Evolutionary conservation across 2,113 vertebrate genomes (phyloP).

Genomic region (Rhinopomastus cyanomelas): DNA sequence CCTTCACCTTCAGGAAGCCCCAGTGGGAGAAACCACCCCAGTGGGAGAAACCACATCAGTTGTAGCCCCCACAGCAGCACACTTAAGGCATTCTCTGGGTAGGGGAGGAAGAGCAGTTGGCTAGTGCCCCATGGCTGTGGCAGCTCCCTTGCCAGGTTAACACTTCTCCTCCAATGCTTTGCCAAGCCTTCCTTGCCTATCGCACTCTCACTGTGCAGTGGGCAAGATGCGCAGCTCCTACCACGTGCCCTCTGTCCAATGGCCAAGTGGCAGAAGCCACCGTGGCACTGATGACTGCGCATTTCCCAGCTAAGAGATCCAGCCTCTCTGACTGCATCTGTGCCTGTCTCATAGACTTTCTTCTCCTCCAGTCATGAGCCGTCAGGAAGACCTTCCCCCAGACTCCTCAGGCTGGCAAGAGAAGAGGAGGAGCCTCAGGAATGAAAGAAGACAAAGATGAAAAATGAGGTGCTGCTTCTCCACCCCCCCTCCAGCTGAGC

Average conservation of each 20-base stretch:
- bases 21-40: neutral
- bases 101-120: neutral
- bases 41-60: no score
- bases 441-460: neutral
- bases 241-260: neutral
- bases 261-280: neutral
- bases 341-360: neutral
- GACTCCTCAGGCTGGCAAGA: neutral
- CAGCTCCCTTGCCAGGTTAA: neutral
- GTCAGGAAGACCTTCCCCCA: neutral
- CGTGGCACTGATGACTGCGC: neutral
- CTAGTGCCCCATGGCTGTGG: fast-evolving
- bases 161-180: neutral
- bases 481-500: neutral
- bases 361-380: neutral
- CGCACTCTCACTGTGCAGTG: fast-evolving
- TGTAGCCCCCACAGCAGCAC: neutral
- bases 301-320: neutral
- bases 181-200: neutral
- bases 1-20: neutral
- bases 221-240: neutral
- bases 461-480: neutral
- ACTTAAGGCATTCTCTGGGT: neutral
- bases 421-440: neutral
- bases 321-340: neutral